These are phyloP conservation scores for Galerucella calmariensis DNA, from an alignment of 2,888 invertebrate genomes.

Conservation along the genomic window DNA sequence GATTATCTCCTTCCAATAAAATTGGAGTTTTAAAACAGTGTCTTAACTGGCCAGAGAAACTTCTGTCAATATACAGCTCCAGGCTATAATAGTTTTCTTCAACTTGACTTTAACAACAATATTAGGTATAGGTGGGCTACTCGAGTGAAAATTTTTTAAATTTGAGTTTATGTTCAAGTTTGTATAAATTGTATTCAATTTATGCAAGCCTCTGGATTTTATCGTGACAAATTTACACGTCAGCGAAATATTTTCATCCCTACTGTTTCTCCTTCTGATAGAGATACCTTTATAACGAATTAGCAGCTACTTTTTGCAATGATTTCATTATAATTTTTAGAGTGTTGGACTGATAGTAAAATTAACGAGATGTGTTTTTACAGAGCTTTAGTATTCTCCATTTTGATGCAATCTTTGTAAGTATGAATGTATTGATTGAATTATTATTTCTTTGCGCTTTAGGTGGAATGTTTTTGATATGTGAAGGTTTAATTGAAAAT, in stretches of 20 bases:
- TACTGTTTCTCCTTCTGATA: background rate
- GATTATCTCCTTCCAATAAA: too few species aligned
- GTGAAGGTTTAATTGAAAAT: too few species aligned
- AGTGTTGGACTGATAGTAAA: background rate
- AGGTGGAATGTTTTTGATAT: too few species aligned
- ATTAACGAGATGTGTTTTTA: background rate
- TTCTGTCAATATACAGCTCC: too few species aligned
- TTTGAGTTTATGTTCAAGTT: too few species aligned
- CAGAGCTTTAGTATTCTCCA: background rate
- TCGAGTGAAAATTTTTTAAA: too few species aligned
- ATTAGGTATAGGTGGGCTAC: too few species aligned
- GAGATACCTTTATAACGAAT: background rate
- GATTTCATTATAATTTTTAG: background rate
- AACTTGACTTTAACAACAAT: too few species aligned
- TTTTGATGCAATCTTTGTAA: background rate
- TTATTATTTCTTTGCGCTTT: too few species aligned
- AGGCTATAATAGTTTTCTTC: too few species aligned
- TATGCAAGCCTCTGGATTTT: background rate
- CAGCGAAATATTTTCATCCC: background rate
- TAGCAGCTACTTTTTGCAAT: background rate
- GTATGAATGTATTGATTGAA: background rate
- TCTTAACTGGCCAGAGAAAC: too few species aligned
- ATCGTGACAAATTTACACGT: background rate
- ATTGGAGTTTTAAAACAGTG: too few species aligned
- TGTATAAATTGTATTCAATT: background rate